Percentiles rank a stretch among this genome's conserved stretches.
These are phyloP conservation scores for Serripes groenlandicus DNA, from an alignment of 2,888 invertebrate species.

Conservation along the genomic window DNA sequence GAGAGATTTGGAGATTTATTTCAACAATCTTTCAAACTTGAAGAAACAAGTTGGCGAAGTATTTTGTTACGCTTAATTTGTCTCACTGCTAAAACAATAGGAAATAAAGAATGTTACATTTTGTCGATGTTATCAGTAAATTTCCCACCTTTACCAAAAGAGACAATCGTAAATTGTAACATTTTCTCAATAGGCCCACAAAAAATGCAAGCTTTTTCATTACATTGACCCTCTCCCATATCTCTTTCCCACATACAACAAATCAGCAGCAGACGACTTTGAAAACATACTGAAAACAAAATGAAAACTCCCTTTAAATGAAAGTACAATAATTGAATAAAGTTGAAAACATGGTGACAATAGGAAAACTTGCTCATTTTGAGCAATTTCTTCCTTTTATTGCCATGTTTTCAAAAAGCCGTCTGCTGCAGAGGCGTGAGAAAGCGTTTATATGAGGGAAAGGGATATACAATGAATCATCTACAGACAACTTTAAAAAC, in stretches of 20 bases:
- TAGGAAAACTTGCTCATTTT: background rate
- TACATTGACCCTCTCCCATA: background rate
- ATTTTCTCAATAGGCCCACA: background rate
- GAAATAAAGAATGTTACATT: slow-evolving; percentile 49
- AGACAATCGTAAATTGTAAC: slow-evolving; percentile 15
- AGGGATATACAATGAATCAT: no score
- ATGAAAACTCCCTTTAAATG: no score
- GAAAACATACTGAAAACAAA: no score
- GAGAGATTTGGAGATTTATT: no score
- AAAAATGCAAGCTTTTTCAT: slow-evolving; percentile 12
- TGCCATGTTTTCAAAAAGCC: background rate
- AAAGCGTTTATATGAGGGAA: no score
- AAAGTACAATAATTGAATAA: no score
- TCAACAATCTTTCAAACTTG: background rate
- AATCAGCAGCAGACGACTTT: background rate
- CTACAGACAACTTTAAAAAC: no score
- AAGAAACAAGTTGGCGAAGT: background rate
- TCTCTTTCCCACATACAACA: background rate
- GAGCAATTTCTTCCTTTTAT: background rate
- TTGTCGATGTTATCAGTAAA: slow-evolving; percentile 58
- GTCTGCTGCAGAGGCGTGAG: no score
- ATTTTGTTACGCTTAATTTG: slow-evolving; percentile 52
- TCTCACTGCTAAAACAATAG: slow-evolving; percentile 40
- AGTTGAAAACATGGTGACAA: background rate
- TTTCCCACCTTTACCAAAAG: slow-evolving; percentile 61